Evolutionary conservation across 2,888 invertebrate species (phyloP).

Genomic region (Apodemia duryi): DNA sequence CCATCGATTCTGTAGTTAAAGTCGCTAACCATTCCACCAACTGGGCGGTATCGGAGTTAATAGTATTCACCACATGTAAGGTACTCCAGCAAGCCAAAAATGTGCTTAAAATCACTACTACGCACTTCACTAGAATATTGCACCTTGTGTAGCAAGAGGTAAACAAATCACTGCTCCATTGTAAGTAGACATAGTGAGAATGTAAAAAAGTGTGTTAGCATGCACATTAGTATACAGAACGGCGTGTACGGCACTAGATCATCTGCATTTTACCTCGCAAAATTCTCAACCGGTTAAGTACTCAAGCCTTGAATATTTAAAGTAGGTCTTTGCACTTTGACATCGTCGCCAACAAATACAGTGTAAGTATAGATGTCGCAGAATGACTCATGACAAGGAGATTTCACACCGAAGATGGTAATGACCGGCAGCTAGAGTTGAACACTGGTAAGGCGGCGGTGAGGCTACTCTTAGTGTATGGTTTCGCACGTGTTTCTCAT

Average conservation of each 20-base stretch:
- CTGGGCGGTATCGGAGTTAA: too few relatives aligned
- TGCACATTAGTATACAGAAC: not conserved
- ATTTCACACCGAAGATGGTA: not conserved
- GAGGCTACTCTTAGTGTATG: not conserved
- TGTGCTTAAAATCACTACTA: too few relatives aligned
- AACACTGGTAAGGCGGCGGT: not conserved
- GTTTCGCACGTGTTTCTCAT: too few relatives aligned
- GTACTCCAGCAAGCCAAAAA: too few relatives aligned
- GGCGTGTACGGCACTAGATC: constrained; percentile 3
- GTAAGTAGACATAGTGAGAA: not conserved
- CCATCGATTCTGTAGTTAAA: too few relatives aligned
- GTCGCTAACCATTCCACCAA: too few relatives aligned
- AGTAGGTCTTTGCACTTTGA: constrained; percentile 11
- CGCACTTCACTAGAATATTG: too few relatives aligned
- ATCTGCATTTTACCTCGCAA: constrained; percentile 10
- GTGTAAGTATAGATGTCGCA: not conserved
- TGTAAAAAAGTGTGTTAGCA: constrained; percentile 8
- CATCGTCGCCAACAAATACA: not conserved
- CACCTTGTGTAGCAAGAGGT: too few relatives aligned
- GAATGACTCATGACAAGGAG: not conserved
- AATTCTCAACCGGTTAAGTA: constrained; percentile 9
- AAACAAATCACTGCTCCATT: not conserved
- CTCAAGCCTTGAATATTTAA: constrained; percentile 6
- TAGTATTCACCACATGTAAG: too few relatives aligned
- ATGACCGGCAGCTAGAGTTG: not conserved